Conservation (phyloP, 2,797 vertebrate genomes). For the Choloepus didactylus region DNA sequence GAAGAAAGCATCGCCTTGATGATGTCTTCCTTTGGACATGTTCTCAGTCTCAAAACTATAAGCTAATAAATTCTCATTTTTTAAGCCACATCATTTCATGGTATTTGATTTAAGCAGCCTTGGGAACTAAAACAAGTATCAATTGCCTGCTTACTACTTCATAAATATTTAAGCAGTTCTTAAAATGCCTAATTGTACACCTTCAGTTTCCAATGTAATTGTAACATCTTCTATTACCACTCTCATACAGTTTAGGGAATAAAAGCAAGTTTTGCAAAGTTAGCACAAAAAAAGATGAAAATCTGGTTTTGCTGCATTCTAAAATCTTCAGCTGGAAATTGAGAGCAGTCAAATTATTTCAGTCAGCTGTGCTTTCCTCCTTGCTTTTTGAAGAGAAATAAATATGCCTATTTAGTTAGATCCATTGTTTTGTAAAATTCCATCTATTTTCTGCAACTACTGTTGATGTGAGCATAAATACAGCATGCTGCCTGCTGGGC, state of each 20-base stretch:
- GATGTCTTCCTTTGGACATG: no score
- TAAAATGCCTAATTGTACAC: neutral
- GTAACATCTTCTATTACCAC: neutral
- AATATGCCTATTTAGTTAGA: constrained; percentile 65
- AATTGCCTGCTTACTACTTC: neutral
- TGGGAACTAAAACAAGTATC: neutral
- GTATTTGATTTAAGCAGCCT: no score
- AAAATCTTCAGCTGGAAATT: constrained; percentile 54
- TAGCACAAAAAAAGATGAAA: constrained; percentile 50
- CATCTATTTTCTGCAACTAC: constrained; percentile 59
- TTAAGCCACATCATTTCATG: no score
- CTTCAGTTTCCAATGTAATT: neutral
- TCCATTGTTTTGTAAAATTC: constrained; percentile 68
- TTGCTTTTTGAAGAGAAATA: constrained; percentile 51
- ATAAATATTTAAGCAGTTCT: neutral
- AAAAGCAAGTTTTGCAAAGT: constrained; percentile 34
- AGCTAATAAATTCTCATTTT: no score
- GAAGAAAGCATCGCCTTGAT: no score
- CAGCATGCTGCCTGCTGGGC: neutral
- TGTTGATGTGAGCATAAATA: neutral
- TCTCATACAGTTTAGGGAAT: neutral
- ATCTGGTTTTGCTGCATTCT: constrained; percentile 10
- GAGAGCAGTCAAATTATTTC: neutral
- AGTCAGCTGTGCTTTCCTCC: constrained; percentile 61
- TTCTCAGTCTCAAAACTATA: no score